Conservation (phyloP, 2,797 vertebrate genomes). For the Eutrigla gurnardus region DNA sequence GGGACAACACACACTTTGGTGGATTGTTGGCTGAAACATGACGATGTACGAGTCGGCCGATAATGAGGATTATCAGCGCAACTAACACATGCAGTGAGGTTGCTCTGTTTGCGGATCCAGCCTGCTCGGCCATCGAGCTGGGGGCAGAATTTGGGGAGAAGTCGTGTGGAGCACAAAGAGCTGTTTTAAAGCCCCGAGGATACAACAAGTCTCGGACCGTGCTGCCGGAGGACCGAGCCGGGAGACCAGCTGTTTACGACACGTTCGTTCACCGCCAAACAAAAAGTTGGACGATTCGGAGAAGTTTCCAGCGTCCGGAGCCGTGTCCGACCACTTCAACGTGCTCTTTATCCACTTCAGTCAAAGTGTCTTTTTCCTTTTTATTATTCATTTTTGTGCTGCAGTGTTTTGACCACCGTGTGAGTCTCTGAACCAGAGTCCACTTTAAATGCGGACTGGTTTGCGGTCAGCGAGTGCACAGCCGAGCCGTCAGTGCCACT, state of each 20-base stretch:
- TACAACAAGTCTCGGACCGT: conserved; percentile 56
- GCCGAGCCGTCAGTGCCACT: conserved; percentile 74
- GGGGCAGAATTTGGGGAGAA: conserved; percentile 48
- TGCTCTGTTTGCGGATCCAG: conserved; percentile 53
- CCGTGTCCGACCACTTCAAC: background rate
- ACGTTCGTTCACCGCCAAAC: conserved; percentile 34
- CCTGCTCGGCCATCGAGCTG: conserved; percentile 44
- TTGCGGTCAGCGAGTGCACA: conserved; percentile 68
- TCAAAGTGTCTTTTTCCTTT: conserved; percentile 1
- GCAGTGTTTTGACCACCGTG: conserved; percentile 48
- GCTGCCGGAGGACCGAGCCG: conserved; percentile 49
- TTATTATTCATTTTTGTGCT: background rate
- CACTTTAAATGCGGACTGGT: conserved; percentile 78
- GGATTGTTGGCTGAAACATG: conserved; percentile 20
- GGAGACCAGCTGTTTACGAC: background rate
- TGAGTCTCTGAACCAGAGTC: conserved; percentile 54
- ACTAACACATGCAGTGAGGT: conserved; percentile 41
- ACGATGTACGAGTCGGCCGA: conserved; percentile 19
- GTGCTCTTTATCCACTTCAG: background rate
- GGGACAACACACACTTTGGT: background rate
- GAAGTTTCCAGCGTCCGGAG: conserved; percentile 51
- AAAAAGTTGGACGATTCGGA: conserved; percentile 58
- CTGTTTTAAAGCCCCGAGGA: conserved; percentile 40
- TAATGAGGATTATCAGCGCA: conserved; percentile 29
- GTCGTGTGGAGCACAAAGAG: conserved; percentile 68